These are phyloP conservation scores for Microchrysa polita DNA, from an alignment of 2,888 invertebrate species.

Conservation along the genomic window DNA sequence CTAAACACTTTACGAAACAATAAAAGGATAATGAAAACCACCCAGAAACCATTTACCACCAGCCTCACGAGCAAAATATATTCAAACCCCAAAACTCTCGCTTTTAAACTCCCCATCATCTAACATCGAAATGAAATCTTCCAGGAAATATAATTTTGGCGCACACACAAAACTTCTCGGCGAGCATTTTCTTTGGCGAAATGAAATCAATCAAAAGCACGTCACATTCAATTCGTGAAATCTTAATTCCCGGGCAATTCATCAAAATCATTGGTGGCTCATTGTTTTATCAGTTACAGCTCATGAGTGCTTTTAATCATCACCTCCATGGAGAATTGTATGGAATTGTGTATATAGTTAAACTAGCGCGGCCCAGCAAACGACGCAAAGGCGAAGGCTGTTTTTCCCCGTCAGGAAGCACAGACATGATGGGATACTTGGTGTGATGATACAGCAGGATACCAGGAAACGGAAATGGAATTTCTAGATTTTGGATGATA, in stretches of 20 bases:
- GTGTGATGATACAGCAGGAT: background rate
- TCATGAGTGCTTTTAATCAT: slow-evolving; percentile 49
- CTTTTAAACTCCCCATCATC: no score
- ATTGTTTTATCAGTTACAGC: slow-evolving; percentile 50
- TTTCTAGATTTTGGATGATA: no score
- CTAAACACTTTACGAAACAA: no score
- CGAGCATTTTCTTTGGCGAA: slow-evolving; percentile 20
- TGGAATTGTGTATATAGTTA: slow-evolving; percentile 8
- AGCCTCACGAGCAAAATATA: slow-evolving; percentile 5
- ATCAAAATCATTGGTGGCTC: slow-evolving; percentile 50
- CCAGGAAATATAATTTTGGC: slow-evolving; percentile 29
- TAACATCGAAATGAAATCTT: slow-evolving; percentile 1
- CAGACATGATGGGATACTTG: background rate
- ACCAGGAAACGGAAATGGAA: background rate
- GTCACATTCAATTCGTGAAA: slow-evolving; percentile 50
- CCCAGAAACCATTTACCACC: background rate
- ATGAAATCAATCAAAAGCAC: slow-evolving; percentile 50
- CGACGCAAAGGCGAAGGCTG: background rate
- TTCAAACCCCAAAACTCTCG: no score
- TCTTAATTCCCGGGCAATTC: slow-evolving; percentile 48
- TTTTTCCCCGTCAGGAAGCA: background rate
- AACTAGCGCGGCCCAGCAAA: background rate
- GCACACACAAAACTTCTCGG: no score
- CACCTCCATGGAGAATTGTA: background rate
- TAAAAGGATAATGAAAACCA: no score